Percentiles rank a stretch among this genome's conserved stretches.
Evolutionary conservation across 2,888 invertebrate genomes (phyloP).

Genomic region (Rapana venosa): DNA sequence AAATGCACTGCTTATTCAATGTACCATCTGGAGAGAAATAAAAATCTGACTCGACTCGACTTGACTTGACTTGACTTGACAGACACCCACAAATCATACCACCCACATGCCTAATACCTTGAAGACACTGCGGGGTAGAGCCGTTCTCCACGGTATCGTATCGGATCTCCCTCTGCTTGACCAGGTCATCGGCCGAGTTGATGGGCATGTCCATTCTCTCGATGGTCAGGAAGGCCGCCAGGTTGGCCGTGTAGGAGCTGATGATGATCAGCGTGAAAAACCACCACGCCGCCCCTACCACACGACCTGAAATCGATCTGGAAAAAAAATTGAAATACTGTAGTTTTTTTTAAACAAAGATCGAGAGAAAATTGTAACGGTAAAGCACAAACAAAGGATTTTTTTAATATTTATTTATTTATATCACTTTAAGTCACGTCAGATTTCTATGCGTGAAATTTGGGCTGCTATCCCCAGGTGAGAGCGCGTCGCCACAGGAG

Average conservation of each 20-base stretch:
- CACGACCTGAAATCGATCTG: conserved; percentile 74
- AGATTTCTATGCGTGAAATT: too few species aligned
- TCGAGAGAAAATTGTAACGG: too few species aligned
- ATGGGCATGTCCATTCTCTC: conserved; percentile 83
- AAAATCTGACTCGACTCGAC: too few species aligned
- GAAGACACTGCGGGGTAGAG: conserved; percentile 95
- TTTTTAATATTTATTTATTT: too few species aligned
- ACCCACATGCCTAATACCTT: conserved; percentile 50
- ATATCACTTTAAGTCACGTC: too few species aligned
- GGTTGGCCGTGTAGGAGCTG: conserved; percentile 76
- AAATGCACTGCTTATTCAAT: neutral
- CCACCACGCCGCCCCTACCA: conserved; percentile 78
- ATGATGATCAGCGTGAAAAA: conserved; percentile 76
- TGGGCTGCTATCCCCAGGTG: too few species aligned
- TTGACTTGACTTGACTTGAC: too few species aligned
- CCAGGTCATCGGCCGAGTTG: conserved; percentile 94
- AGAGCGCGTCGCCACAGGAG: too few species aligned
- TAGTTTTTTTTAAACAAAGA: too few species aligned
- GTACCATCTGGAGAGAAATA: too few species aligned
- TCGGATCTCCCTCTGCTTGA: conserved; percentile 96
- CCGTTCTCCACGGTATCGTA: conserved; percentile 95
- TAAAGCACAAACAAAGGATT: too few species aligned
- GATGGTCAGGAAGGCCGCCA: conserved; percentile 76
- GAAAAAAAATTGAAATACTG: neutral
- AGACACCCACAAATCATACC: neutral